Evolutionary conservation across 2,888 invertebrate genomes (phyloP), one percentile per base, ranked within the genome.

Genomic region (Lasius platythorax): DNA sequence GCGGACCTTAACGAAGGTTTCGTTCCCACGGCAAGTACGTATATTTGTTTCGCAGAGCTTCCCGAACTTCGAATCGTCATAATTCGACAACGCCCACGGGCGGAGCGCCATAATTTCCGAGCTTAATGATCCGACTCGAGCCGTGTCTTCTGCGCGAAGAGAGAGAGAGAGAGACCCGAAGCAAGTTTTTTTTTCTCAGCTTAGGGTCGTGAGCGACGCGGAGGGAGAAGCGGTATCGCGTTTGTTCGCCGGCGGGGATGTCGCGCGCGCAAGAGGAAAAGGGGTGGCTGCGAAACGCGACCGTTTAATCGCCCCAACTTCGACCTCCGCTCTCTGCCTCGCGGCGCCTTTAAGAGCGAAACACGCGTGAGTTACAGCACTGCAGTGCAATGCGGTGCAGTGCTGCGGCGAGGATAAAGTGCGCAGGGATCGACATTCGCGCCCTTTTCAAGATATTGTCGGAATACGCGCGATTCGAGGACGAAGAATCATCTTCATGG

Each of bases 71-170:
- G 56, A 56, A 40, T 56, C 23, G 28, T 73, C 79, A 61, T 73
- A 81, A 81, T 81, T 81, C 46, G 61, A 66, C 64, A 50, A 75
- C 82, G 82, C 66, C 64, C 82, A 75, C 40, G 30, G 53, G n/a
- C 66, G 56, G 37, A 43, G 12, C 28, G 79, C 15, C 66, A 28
- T 68, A 67, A 73, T 82, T 74, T 68, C 30, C 61, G 74, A 43
- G 58, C 50, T 66, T 83, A 83, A 85, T 83, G 85, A 85, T 83
- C 66, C 83, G 72, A 56, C n/a, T 66, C 83, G 75, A 76, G 64
- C 18, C 40, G 6, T 37, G 61, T 73, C 64, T 74, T 74, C 28
- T 23, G 53, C 18, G 18, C 18, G 23, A 28, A 50, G 53, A 2
- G n/a, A 50, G 61, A 61, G 50, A 53, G 61, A 61, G 23, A 23